These are phyloP conservation scores for Nemotelus nigrinus DNA, from an alignment of 2,888 invertebrate genomes.

Conservation along the genomic window DNA sequence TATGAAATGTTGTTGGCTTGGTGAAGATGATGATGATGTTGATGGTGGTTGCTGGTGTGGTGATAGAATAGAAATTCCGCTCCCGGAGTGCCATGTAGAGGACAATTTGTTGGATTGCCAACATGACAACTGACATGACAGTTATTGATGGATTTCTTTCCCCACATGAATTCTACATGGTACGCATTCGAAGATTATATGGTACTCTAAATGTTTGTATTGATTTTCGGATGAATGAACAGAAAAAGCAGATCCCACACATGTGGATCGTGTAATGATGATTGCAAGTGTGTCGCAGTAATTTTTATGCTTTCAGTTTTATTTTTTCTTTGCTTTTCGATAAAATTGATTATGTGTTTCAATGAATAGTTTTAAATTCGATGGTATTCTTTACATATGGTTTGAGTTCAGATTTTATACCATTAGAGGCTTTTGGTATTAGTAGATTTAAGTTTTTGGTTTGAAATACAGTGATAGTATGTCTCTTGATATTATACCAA, in stretches of 20 bases:
- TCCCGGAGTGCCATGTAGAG: slow-evolving; percentile 36
- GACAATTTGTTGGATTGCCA: slow-evolving; percentile 49
- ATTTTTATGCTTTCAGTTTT: too few relatives aligned
- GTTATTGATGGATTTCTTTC: slow-evolving; percentile 50
- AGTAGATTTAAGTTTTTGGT: too few relatives aligned
- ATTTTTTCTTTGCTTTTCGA: too few relatives aligned
- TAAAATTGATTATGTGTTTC: too few relatives aligned
- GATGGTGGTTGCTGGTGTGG: slow-evolving; percentile 21
- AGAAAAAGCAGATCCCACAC: background rate
- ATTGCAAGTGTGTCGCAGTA: too few relatives aligned
- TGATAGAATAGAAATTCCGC: slow-evolving; percentile 31
- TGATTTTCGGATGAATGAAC: slow-evolving; percentile 15
- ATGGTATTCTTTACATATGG: too few relatives aligned
- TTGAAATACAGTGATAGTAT: too few relatives aligned
- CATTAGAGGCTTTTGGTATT: too few relatives aligned
- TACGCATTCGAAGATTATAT: slow-evolving; percentile 6
- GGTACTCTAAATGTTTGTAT: slow-evolving; percentile 32
- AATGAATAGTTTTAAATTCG: too few relatives aligned
- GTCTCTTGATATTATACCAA: too few relatives aligned
- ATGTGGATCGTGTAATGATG: background rate
- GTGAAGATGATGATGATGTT: slow-evolving; percentile 11
- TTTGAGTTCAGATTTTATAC: too few relatives aligned
- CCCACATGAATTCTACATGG: slow-evolving; percentile 5
- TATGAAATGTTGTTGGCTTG: background rate
- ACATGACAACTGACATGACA: slow-evolving; percentile 51